Evolutionary conservation across 2,888 invertebrate species (phyloP).

Genomic region (Eristalis arbustorum): DNA sequence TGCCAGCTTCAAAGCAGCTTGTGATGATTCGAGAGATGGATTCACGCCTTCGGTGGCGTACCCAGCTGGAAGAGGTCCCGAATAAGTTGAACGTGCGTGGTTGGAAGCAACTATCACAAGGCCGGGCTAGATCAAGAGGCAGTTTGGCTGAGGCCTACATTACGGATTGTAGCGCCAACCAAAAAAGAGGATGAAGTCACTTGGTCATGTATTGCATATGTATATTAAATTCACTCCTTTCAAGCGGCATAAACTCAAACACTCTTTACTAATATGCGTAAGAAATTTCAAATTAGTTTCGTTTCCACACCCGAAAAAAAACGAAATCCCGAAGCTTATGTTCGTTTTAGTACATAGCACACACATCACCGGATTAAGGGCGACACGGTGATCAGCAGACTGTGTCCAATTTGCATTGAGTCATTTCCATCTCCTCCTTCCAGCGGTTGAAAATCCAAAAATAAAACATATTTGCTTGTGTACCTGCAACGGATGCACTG

Average conservation of each 20-base stretch:
- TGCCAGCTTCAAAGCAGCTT: no score
- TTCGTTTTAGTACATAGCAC: neutral
- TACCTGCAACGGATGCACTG: slow-evolving; percentile 17
- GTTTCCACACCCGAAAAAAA: neutral
- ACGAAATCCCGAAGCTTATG: neutral
- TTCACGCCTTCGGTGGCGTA: no score
- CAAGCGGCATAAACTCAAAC: neutral
- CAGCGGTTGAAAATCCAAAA: neutral
- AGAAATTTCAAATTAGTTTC: neutral
- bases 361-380: neutral
- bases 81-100: no score
- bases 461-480: neutral
- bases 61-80: no score
- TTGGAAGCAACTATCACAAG: no score
- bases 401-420: slow-evolving; percentile 29
- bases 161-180: no score
- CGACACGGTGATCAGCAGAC: slow-evolving; percentile 25
- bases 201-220: no score
- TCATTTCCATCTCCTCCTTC: slow-evolving; percentile 15
- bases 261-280: neutral
- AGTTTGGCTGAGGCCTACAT: no score
- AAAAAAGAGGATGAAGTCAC: no score
- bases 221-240: no score
- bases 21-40: no score
- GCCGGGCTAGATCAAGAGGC: no score